Evolutionary conservation across 2,113 vertebrate genomes (phyloP).

Genomic region (Motacilla tschutschensis): DNA sequence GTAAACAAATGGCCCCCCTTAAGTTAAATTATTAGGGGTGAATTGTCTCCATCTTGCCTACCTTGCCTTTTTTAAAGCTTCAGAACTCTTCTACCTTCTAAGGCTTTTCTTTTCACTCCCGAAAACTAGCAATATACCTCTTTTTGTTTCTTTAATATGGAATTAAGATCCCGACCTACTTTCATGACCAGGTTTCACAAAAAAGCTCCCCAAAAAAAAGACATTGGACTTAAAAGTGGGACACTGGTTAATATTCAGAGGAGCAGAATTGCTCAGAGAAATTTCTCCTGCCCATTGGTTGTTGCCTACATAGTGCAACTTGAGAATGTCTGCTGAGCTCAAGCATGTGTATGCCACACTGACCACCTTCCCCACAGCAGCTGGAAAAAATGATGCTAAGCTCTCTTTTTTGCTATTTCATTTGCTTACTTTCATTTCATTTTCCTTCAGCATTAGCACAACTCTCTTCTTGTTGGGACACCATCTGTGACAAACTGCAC

Average conservation of each 20-base stretch:
- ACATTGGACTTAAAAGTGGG: neutral
- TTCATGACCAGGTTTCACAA: neutral
- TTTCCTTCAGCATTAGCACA: neutral
- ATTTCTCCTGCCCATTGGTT: neutral
- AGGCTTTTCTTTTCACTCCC: neutral
- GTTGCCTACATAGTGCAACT: neutral
- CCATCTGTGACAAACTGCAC: slow-evolving; percentile 2
- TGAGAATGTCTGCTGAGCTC: neutral
- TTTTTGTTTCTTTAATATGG: neutral
- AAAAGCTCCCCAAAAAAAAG: neutral
- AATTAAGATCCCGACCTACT: neutral
- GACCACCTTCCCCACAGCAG: neutral
- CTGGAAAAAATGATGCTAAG: neutral
- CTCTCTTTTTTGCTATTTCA: neutral
- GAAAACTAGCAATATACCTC: neutral
- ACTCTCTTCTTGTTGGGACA: neutral
- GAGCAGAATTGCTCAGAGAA: neutral
- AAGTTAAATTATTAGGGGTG: neutral
- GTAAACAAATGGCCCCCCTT: neutral
- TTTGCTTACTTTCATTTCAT: neutral
- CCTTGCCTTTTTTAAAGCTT: neutral
- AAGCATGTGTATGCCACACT: neutral
- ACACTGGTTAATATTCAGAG: neutral
- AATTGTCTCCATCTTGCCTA: neutral
- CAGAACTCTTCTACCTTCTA: neutral